Evolutionary conservation across 2,113 vertebrate genomes (phyloP).

Genomic region (Pitta sordida): DNA sequence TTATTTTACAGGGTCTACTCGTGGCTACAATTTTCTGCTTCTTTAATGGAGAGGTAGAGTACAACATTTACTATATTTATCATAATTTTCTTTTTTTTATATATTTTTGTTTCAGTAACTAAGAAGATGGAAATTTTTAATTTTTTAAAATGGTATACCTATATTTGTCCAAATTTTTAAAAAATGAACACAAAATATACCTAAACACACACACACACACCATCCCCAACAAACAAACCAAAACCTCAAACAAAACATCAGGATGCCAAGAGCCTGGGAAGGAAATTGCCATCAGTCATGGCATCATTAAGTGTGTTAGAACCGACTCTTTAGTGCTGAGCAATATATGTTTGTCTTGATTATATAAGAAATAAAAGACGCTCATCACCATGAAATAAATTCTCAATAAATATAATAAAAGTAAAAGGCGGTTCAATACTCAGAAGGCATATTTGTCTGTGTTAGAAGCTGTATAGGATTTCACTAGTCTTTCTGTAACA

Average conservation of each 20-base stretch:
- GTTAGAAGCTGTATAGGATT: background rate
- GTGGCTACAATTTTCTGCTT: conserved; percentile 99
- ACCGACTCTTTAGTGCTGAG: background rate
- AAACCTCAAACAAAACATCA: no score
- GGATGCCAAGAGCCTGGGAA: background rate
- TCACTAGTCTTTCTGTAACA: background rate
- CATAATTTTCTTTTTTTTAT: background rate
- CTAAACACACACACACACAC: no score
- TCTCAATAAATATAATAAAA: background rate
- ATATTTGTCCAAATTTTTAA: background rate
- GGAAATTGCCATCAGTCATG: background rate
- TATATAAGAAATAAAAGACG: background rate
- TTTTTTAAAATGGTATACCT: background rate
- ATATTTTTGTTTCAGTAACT: background rate
- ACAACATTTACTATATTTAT: background rate
- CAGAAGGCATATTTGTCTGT: background rate
- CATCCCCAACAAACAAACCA: background rate
- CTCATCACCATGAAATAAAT: background rate
- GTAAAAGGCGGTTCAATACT: background rate
- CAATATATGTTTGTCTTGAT: background rate
- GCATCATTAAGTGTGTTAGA: background rate
- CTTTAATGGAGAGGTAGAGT: conserved; percentile 95
- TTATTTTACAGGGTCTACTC: conserved; percentile 85
- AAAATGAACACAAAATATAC: background rate
- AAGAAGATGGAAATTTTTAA: background rate